Evolutionary conservation across 2,888 invertebrate genomes (phyloP).

Genomic region (Cephus pygmeus): DNA sequence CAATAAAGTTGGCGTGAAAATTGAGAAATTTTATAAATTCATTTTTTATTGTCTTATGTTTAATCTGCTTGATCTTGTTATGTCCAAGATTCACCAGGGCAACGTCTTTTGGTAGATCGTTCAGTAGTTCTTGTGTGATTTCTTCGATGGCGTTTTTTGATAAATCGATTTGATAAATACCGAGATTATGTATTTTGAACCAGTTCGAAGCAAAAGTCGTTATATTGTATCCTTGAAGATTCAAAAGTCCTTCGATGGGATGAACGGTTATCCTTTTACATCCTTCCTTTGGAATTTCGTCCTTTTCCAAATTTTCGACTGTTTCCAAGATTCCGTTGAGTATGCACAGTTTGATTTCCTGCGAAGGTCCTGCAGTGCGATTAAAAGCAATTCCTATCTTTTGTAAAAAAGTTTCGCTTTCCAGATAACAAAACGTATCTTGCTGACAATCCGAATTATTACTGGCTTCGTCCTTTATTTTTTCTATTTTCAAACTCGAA

Average conservation of each 20-base stretch:
- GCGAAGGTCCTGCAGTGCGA: background rate
- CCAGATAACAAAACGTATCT: background rate
- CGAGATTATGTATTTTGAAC: constrained; percentile 40
- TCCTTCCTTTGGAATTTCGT: constrained; percentile 22
- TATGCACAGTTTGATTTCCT: constrained; percentile 37
- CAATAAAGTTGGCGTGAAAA: constrained; percentile 59
- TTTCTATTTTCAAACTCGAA: background rate
- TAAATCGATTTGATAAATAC: constrained; percentile 36
- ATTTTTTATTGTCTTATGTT: constrained; percentile 43
- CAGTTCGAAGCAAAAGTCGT: constrained; percentile 45
- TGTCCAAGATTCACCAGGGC: constrained; percentile 32
- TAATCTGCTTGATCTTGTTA: constrained; percentile 38
- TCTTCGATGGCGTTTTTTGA: constrained; percentile 42
- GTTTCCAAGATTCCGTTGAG: background rate
- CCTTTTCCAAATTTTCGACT: constrained; percentile 12
- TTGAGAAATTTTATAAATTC: constrained; percentile 56
- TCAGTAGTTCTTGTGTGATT: constrained; percentile 43
- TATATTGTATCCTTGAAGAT: constrained; percentile 35
- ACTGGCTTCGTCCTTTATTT: background rate
- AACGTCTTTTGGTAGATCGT: constrained; percentile 43
- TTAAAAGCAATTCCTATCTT: background rate
- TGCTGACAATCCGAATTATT: background rate
- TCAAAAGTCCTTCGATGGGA: constrained; percentile 21
- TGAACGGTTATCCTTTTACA: constrained; percentile 33
- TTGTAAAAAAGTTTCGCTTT: background rate